Percentiles rank a stretch among this genome's conserved stretches.
These are phyloP conservation scores for Antheraea mylitta DNA, from an alignment of 1,140 invertebrate genomes.

Conservation along the genomic window DNA sequence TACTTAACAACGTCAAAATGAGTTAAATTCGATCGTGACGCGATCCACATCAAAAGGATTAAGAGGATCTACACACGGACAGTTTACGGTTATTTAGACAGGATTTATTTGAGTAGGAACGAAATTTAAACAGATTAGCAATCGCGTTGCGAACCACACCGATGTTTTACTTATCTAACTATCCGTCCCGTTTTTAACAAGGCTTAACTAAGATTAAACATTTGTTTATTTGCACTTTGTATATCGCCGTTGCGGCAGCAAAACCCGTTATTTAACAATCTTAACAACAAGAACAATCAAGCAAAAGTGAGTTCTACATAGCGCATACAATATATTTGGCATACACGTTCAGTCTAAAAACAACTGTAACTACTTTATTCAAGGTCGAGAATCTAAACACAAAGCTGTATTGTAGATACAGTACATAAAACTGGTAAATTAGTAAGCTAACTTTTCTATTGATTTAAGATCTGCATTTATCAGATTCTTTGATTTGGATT, in stretches of 20 bases:
- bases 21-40: constrained; percentile 32
- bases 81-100: constrained; percentile 50
- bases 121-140: constrained; percentile 46
- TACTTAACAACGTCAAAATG: constrained; percentile 22
- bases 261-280: not conserved
- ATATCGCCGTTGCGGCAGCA: not conserved
- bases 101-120: constrained; percentile 43
- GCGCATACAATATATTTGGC: too few relatives aligned
- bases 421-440: too few relatives aligned
- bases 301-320: too few relatives aligned
- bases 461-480: too few relatives aligned
- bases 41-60: constrained; percentile 44
- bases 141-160: constrained; percentile 21
- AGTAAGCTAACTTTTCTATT: too few relatives aligned
- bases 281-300: too few relatives aligned
- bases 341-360: too few relatives aligned
- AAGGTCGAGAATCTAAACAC: too few relatives aligned
- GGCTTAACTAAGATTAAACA: not conserved
- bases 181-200: constrained; percentile 28
- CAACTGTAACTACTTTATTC: too few relatives aligned
- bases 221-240: not conserved
- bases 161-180: constrained; percentile 33
- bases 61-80: constrained; percentile 38
- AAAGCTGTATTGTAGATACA: too few relatives aligned
- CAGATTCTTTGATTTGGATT: too few relatives aligned